Percentiles rank a stretch among this genome's conserved stretches.
These are phyloP conservation scores for Calyptomena viridis DNA, from an alignment of 2,113 vertebrate species.

Conservation along the genomic window DNA sequence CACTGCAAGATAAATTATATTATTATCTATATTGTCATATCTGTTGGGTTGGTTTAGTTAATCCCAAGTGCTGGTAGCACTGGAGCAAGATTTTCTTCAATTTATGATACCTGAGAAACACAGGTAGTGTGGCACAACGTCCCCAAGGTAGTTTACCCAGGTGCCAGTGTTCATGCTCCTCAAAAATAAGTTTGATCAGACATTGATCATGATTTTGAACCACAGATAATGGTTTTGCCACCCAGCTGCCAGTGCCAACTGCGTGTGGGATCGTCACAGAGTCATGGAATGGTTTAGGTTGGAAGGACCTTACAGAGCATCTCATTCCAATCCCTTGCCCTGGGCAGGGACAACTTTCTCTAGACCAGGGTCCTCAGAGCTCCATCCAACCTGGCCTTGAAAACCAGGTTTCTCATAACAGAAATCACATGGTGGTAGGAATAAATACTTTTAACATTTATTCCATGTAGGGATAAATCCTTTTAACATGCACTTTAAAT, in stretches of 20 bases:
- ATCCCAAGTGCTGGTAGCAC: not conserved
- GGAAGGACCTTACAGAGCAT: not conserved
- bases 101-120: not conserved
- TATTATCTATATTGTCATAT: not conserved
- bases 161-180: not conserved
- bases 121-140: not conserved
- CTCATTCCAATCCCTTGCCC: not conserved
- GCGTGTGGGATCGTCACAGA: not conserved
- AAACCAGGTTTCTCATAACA: not conserved
- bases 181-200: not conserved
- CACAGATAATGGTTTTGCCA: not conserved
- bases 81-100: not conserved
- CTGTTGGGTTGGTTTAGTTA: not conserved
- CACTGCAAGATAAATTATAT: not conserved
- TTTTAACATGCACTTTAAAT: not conserved
- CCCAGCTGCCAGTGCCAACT: not conserved
- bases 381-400: not conserved
- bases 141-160: not conserved
- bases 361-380: not conserved
- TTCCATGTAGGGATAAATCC: not conserved
- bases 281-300: not conserved
- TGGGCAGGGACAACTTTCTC: not conserved
- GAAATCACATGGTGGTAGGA: rapidly evolving
- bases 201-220: rapidly evolving
- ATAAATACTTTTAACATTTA: not conserved